phyloP scores from a whole-genome alignment of 2,888 invertebrate species.

The Muschampia staudingeri region DNA sequence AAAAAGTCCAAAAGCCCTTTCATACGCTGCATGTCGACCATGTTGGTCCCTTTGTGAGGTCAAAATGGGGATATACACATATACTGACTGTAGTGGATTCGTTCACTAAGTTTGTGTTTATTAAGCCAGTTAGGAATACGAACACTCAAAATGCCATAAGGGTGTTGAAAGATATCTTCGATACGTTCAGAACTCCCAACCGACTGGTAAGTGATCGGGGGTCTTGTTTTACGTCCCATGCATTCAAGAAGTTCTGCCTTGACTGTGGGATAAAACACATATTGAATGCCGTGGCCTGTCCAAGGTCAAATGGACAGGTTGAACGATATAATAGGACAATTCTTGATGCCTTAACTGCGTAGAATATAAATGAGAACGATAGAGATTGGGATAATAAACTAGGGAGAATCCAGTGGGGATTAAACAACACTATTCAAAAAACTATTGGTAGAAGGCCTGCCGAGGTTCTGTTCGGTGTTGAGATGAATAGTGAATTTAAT shows the following conservation, averaged over 20 bases:
- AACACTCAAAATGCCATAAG: background rate
- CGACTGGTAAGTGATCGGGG: background rate
- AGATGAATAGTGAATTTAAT: background rate
- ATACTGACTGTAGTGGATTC: background rate
- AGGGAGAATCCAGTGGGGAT: background rate
- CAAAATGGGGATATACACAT: background rate
- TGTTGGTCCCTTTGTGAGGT: slow-evolving; percentile 8
- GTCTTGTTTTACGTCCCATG: background rate
- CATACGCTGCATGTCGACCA: slow-evolving; percentile 35
- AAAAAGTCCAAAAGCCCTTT: background rate
- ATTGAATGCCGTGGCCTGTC: background rate
- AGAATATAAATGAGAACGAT: background rate
- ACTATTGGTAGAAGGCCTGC: background rate
- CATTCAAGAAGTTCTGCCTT: background rate
- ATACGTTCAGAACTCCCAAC: background rate
- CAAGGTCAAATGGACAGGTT: background rate
- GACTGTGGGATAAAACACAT: background rate
- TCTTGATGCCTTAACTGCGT: background rate
- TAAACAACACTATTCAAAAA: background rate
- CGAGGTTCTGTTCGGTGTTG: background rate
- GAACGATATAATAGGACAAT: background rate
- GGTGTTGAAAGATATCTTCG: background rate
- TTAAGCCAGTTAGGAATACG: background rate
- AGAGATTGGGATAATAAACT: background rate
- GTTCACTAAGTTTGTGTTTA: slow-evolving; percentile 12